Conservation (phyloP, 2,113 vertebrate species). For the Mohoua ochrocephala region DNA sequence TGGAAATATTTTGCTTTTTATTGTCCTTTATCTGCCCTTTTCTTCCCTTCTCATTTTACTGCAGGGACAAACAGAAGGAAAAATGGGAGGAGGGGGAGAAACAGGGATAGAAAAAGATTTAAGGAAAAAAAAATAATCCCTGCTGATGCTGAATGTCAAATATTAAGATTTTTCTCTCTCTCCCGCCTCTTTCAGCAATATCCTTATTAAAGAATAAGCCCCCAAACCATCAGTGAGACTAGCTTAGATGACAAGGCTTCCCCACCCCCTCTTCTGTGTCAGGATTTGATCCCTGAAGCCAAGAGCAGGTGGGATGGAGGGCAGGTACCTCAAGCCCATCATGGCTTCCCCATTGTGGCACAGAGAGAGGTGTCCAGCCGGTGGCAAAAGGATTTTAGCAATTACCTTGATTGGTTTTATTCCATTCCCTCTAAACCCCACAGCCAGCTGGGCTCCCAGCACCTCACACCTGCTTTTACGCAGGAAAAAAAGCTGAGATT, state of each 20-base stretch:
- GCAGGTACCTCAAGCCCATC: neutral
- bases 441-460: neutral
- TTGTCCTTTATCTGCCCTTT: constrained; percentile 29
- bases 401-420: neutral
- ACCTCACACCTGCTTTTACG: neutral
- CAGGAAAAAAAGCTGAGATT: neutral
- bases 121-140: neutral
- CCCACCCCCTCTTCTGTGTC: neutral
- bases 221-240: neutral
- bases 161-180: neutral
- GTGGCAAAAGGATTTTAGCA: neutral
- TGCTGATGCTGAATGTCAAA: neutral
- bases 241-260: neutral
- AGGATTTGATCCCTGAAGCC: neutral
- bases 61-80: neutral
- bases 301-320: neutral
- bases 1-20: neutral
- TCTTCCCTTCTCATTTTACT: neutral
- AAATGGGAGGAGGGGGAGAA: neutral
- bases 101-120: neutral
- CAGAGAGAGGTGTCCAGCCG: accelerated
- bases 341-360: neutral
- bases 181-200: neutral
- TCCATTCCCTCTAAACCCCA: neutral
- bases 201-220: neutral